Base-by-base conservation (phyloP, 37 sponge, comb jelly and placozoan species). In the Ephydatia muelleri region DNA sequence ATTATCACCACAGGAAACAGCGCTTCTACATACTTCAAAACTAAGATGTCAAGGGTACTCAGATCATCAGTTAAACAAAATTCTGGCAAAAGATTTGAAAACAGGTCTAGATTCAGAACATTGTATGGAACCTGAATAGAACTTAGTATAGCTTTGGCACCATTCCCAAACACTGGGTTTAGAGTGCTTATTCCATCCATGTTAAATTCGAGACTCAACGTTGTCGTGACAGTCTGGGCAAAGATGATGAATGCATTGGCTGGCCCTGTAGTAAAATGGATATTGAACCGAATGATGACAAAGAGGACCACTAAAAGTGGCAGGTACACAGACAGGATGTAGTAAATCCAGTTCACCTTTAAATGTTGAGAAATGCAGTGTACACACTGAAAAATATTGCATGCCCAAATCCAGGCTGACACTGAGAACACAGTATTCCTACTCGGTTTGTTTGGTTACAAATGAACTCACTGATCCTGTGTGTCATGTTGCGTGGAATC, bases 1-100 rank as follows among this genome's bases (percentile, higher is more conserved):
- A 89, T 84, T 77, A 89, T 72, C 23, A 86, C 2, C 0, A 91
- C 68, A 31, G 91, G 91, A n/a, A 83, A 91, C 8, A 86, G 22
- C 12, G 87, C 91, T 48, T 83, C 49, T 3, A 57, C 27, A 33
- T 86, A 86, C 30, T 86, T 75, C 47, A 91, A 26, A 5, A 79
- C 38, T 47, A 82, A 28, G 23, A 74, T 31, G 21, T 67, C 31
- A 36, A 91, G 36, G 5, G 84, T 79, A 11, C 49, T 64, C 34
- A 83, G 23, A 2, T 67, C 38, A 13, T 65, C 66, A 28, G 27
- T 70, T 28, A 91, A 37, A 57, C 88, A 87, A 70, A 83, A 91
- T 8, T 69, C 38, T 19, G 72, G 83, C 22, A 75, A 23, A 65
- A 86, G n/a, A 75, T 68, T 76, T 30, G 82, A 68, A 47, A 91